Evolutionary conservation across 2,113 vertebrate species (phyloP), one percentile per base, ranked within the genome.

Genomic region (Boleophthalmus pectinirostris): DNA sequence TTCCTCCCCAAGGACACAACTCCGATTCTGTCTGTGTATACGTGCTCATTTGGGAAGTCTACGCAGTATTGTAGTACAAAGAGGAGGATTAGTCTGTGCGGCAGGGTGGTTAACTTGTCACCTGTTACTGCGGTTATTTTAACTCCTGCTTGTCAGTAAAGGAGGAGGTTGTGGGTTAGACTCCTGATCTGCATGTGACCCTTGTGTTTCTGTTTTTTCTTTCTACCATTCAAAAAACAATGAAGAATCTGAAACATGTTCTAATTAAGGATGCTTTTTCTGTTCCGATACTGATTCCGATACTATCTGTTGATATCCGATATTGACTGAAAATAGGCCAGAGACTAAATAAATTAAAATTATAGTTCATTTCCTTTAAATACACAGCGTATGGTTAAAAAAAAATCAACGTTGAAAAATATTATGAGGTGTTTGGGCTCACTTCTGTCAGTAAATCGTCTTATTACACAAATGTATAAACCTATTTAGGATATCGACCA

Each of bases 1-100:
- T 56, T 74, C 33, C 18, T 54, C 72, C 65, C 68, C 54, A 23
- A 66, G 51, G 61, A 54, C 29, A 15, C 13, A 71, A 73, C 61
- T 66, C 67, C 18, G 70, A 21, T 18, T 77, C 56, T 11, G 1
- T 13, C 20, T 71, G 61, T 43, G 66, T 35, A 49, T n/a, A 71
- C 67, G 75, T 60, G 38, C 14, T 21, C 10, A 74, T 74, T 58
- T 43, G 61, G 18, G 61, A 43, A 58, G 49, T 18, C 23, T 43
- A 43, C 8, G 38, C 24, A 61, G 21, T 25, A 24, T 5, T 11
- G 12, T 0, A 13, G 23, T 14, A 58, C 56, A 58, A 58, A 58
- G 23, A 54, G 7, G 51, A 54, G 51, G 51, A 51, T 21, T 54
- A 10, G 51, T 49, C 16, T 8, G 47, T 51, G 47, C 18, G 18